A percentile compares a stretch with the other conserved stretches of the same genome.
phyloP scores from a whole-genome alignment of 1,140 invertebrate genomes.

The Protaetia brevitarsis region DNA sequence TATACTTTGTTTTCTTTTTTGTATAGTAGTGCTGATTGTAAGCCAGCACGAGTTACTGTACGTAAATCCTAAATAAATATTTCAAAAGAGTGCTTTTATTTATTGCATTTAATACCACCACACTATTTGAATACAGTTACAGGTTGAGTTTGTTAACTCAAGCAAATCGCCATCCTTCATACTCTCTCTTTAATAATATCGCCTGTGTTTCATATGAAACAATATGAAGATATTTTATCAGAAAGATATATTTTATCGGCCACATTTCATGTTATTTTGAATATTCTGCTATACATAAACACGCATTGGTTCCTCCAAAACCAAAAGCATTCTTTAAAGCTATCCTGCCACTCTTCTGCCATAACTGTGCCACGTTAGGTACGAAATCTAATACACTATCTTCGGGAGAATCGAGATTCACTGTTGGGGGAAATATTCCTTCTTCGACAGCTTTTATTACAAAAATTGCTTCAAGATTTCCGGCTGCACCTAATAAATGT shows the following conservation, averaged over 20 bases:
- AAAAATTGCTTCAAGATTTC: conserved; percentile 87
- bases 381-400: conserved; percentile 74
- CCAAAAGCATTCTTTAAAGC: conserved; percentile 99
- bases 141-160: too few relatives aligned
- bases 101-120: conserved; percentile 20
- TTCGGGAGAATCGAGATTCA: conserved; percentile 76
- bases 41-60: conserved; percentile 25
- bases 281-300: conserved; percentile 69
- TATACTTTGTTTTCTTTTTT: conserved; percentile 43
- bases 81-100: conserved; percentile 15
- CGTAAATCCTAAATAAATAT: conserved; percentile 39
- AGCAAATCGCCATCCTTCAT: too few relatives aligned
- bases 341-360: conserved; percentile 62
- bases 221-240: too few relatives aligned
- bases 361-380: conserved; percentile 57
- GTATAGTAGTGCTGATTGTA: conserved; percentile 30
- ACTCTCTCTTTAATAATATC: too few relatives aligned
- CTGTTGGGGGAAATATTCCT: conserved; percentile 78
- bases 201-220: too few relatives aligned
- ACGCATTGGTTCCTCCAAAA: conserved; percentile 97
- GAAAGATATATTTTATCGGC: too few relatives aligned
- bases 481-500: conserved; percentile 92
- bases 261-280: conserved; percentile 40
- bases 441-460: conserved; percentile 76
- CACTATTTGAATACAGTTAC: too few relatives aligned